Base-by-base conservation (phyloP, 2,797 vertebrate genomes). In the Thamnophis elegans region DNA sequence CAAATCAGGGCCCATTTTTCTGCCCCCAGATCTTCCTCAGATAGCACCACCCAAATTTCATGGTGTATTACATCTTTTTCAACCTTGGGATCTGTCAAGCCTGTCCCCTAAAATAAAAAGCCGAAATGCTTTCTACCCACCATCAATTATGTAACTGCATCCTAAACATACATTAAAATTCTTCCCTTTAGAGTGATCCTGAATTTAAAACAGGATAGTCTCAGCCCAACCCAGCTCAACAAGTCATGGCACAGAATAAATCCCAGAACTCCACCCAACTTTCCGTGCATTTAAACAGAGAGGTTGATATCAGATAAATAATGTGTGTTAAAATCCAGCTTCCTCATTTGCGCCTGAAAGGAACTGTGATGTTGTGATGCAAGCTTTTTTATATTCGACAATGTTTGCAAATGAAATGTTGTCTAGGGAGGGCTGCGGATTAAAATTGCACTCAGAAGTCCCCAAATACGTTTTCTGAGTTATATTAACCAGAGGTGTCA, bases 401-500 rank as follows among this genome's bases (percentile, higher is more conserved):
- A 32, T 89, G n/a, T 60, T 47, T 88, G 56, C 22, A 60, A 60
- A 88, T 88, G 36, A 60, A 47, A 88, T 60, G 13, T 55, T 90
- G 89, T 55, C 68, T 68, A 20, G 28, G 85, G 85, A 53, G 25
- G 20, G 10, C 10, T 26, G n/a, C 53, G 53, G 54, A 28, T 16
- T 14, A n/a, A 55, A 42, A 42, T n/a, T n/a, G 85, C 82, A 86
- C 28, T 55, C 26, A 54, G 20, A 16, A 28, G 56, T 9, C 7
- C 87, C 87, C 22, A 26, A 28, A 62, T 60, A 62, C 51, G 42
- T 58, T 89, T 93, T 94, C 87, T 59, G 32, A 68, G 65, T 20
- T 91, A 65, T 10, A 82, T 51, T 85, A 11, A 28, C 87, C 73
- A 87, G 10, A 59, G 89, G 73, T 78, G 26, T 93, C 89, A 94